These are phyloP conservation scores for Psittacula cyanocephala DNA, from an alignment of 2,113 vertebrate genomes.

Conservation along the genomic window DNA sequence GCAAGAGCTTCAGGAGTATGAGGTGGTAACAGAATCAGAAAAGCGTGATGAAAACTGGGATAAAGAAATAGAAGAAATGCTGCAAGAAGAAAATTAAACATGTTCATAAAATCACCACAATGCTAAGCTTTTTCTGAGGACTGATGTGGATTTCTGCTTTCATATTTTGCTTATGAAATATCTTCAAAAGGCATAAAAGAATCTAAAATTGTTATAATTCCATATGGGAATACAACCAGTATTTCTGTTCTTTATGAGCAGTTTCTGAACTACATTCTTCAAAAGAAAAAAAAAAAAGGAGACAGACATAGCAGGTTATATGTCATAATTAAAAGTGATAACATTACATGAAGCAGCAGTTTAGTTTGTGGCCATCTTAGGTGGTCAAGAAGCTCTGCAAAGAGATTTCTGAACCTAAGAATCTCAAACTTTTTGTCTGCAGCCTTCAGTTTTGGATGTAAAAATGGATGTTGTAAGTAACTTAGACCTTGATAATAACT, in stretches of 20 bases:
- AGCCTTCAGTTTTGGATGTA: slow-evolving; percentile 31
- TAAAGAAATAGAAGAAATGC: slow-evolving; percentile 94
- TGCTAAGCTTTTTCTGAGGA: slow-evolving; percentile 12
- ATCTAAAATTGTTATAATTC: slow-evolving; percentile 7
- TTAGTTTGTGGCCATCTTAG: background rate
- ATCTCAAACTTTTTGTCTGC: background rate
- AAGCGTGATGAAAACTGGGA: slow-evolving; percentile 93
- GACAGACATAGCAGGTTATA: slow-evolving; percentile 6
- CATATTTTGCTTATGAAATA: slow-evolving; percentile 16
- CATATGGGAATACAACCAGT: slow-evolving; percentile 38
- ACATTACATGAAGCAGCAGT: background rate
- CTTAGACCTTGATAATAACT: slow-evolving; percentile 25
- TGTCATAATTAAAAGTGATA: slow-evolving; percentile 23
- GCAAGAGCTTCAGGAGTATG: slow-evolving; percentile 93
- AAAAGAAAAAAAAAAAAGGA: background rate
- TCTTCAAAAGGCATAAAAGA: slow-evolving; percentile 45
- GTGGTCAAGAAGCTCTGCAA: background rate
- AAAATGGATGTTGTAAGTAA: slow-evolving; percentile 33
- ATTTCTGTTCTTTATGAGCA: slow-evolving; percentile 62
- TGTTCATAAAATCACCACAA: slow-evolving; percentile 1
- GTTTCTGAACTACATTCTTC: slow-evolving; percentile 51
- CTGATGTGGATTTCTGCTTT: slow-evolving; percentile 53
- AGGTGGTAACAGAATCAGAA: slow-evolving; percentile 88
- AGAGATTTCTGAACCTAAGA: slow-evolving; percentile 23
- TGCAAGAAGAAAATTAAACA: slow-evolving; percentile 83